Base-by-base conservation (phyloP, 2,113 vertebrate genomes). In the Nipponia nippon region DNA sequence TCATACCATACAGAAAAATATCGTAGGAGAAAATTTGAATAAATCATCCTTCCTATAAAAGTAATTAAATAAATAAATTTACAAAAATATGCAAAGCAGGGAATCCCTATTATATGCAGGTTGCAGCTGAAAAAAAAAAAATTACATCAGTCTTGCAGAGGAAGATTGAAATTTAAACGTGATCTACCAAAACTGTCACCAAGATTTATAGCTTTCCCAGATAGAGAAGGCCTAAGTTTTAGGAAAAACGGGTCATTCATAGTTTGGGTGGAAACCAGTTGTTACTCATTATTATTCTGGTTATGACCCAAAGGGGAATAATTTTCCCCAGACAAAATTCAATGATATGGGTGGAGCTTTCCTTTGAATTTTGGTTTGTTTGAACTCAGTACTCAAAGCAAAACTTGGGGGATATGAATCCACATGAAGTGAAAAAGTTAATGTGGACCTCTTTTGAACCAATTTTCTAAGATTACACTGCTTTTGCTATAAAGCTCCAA, bases 271-370 rank as follows among this genome's bases (percentile, higher is more conserved):
- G 77, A 92, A 93, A 95, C 52, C 80, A 96, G 86, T 93, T 90
- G 86, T 90, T 97, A 75, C 11, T 97, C 69, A 89, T 93, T 96
- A 95, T 81, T 90, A 81, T 71, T 79, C 34, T 95, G 86, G 65
- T 87, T 93, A 72, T 95, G 83, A 95, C 79, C 95, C 61, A 92
- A 83, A 87, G 16, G 38, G 15, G 52, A 90, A 97, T 92, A 93
- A 89, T 19, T 0, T 47, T 73, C 46, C 56, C 26, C 55, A 95
- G 79, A 93, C 58, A 96, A 93, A 96, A 85, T 87, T 92, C 78
- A 77, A 27, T 63, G 29, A 56, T 90, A 55, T 78, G 95, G 95
- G 94, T 96, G 94, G 88, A 91, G 56, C 11, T 87, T 63, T 90
- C 11, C 34, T 94, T 91, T 95, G 92, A 89, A 63, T 95, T 87